Base-by-base conservation (phyloP, 2,113 vertebrate genomes). In the Burhinus oedicnemus region DNA sequence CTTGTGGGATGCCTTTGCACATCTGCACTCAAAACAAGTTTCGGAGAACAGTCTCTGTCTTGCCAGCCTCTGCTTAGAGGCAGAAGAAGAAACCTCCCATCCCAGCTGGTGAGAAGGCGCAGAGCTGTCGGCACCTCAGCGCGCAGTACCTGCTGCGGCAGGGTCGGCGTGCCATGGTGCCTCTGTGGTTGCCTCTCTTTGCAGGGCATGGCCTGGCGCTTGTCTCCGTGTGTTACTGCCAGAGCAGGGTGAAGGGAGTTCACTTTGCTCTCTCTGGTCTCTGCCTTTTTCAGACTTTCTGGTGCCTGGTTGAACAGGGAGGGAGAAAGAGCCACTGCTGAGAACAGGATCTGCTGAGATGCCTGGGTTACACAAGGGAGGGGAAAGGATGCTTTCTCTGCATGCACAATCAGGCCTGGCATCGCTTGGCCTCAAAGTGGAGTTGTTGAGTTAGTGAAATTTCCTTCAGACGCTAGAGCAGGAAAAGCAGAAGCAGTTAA, bases 371-470 rank as follows among this genome's bases (percentile, higher is more conserved):
- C 3, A 15, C 34, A 32, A 11, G 23, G 64, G 20, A 94, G 38
- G 44, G n/a, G 12, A 70, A 76, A 65, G 49, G 91, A 68, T 65
- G 65, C 19, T 49, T 26, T 54, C 60, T 9, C 80, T 84, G 83
- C 65, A 27, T 65, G 42, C 72, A 86, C 69, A 76, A 25, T 16
- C 89, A 78, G 80, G 91, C 66, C 87, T 92, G 93, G 74, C 94
- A 89, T n/a, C 4, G 0, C 89, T 92, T 66, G 84, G 96, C 93
- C 95, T 97, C 95, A 87, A 87, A 5, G 91, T 85, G 93, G 93
- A 96, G 97, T 91, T 91, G 96, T 93, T 95, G 97, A 97, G 97
- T 95, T 96, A 91, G 89, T 91, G 78, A 97, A 94, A 95, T 96
- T 74, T 94, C 78, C 89, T 89, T 64, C 80, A 74, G 76, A 95